Percentiles rank a stretch among this genome's conserved stretches.
phyloP scores from a whole-genome alignment of 2,888 invertebrate species.

The Meiosimyza platycephala region DNA sequence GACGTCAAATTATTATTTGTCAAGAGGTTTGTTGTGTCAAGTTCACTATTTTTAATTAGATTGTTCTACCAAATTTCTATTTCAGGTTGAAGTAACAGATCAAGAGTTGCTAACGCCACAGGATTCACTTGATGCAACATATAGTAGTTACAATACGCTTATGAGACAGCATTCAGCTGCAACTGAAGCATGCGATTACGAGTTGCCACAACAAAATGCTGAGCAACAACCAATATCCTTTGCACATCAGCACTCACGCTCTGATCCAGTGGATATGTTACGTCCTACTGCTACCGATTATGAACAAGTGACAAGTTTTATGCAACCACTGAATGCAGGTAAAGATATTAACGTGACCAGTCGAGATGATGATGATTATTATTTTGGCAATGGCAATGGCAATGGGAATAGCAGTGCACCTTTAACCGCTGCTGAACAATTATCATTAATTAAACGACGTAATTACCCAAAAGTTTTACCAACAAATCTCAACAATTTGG shows the following conservation, averaged over 20 bases:
- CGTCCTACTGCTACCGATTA: conserved; percentile 51
- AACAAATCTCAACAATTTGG: conserved; percentile 65
- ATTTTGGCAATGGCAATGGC: background rate
- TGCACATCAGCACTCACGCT: conserved; percentile 74
- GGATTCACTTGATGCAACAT: conserved; percentile 60
- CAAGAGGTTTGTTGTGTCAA: conserved; percentile 51
- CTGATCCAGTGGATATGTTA: conserved; percentile 76
- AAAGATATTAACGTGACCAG: conserved; percentile 79
- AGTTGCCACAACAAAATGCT: conserved; percentile 46
- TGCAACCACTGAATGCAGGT: conserved; percentile 62
- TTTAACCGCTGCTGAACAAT: conserved; percentile 77
- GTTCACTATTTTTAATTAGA: conserved; percentile 19
- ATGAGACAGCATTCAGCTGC: conserved; percentile 57
- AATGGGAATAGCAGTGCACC: conserved; percentile 45
- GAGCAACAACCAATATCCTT: conserved; percentile 11
- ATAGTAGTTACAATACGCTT: conserved; percentile 56
- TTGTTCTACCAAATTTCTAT: too few relatives aligned
- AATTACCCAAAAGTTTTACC: conserved; percentile 89
- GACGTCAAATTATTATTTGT: conserved; percentile 63
- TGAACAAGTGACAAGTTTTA: conserved; percentile 68
- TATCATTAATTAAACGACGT: conserved; percentile 78
- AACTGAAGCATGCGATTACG: conserved; percentile 57
- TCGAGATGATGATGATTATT: conserved; percentile 71
- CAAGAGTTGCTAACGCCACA: conserved; percentile 61
- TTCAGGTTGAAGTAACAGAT: conserved; percentile 58